Evolutionary conservation across 2,888 invertebrate genomes (phyloP).

Genomic region (Melangyna quadrimaculata): DNA sequence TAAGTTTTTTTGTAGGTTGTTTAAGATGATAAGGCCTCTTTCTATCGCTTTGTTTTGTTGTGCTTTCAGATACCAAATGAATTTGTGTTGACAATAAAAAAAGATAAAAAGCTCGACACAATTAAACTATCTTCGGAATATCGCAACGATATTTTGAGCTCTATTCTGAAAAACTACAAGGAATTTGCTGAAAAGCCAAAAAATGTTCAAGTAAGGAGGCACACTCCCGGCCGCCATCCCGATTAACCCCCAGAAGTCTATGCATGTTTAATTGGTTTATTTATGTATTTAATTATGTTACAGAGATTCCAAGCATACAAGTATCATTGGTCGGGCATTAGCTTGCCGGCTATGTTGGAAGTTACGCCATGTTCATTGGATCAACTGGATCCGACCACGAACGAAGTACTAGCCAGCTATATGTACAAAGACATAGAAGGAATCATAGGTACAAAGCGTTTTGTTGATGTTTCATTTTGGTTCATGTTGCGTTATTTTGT

Average conservation of each 20-base stretch:
- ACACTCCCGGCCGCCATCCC: neutral
- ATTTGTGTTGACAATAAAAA: conserved; percentile 92
- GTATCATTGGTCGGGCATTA: conserved; percentile 97
- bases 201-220: conserved; percentile 86
- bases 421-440: conserved; percentile 93
- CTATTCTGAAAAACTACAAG: conserved; percentile 91
- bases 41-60: neutral
- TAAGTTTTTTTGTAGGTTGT: conserved; percentile 72
- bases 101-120: conserved; percentile 93
- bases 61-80: conserved; percentile 83
- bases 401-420: conserved; percentile 90
- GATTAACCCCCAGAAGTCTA: neutral
- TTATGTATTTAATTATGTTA: conserved; percentile 6
- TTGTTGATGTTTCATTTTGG: conserved; percentile 30
- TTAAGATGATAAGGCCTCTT: conserved; percentile 55
- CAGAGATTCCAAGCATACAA: conserved; percentile 95
- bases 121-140: conserved; percentile 99
- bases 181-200: conserved; percentile 91
- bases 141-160: conserved; percentile 94
- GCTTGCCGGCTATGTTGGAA: conserved; percentile 93
- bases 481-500: conserved; percentile 23
- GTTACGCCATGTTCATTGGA: conserved; percentile 95
- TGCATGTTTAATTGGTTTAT: neutral
- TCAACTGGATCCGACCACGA: conserved; percentile 94
- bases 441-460: conserved; percentile 82